These are phyloP conservation scores for Chroicocephalus ridibundus DNA, from an alignment of 2,113 vertebrate genomes.

Conservation along the genomic window DNA sequence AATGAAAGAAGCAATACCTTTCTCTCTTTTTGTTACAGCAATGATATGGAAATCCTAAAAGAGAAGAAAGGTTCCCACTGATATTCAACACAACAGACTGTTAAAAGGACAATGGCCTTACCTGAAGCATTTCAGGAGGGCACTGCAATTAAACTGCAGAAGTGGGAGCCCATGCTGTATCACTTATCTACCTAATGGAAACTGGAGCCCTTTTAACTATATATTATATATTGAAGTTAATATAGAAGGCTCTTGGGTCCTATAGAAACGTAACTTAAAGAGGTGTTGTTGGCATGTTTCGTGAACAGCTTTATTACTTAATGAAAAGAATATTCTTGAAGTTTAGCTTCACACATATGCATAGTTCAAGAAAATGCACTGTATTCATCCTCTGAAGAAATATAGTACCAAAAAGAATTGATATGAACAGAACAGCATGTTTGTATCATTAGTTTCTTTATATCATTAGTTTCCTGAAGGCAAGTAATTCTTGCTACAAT, in stretches of 20 bases:
- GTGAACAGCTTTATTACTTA: background rate
- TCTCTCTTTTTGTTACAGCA: background rate
- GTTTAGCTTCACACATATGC: background rate
- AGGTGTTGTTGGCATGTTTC: background rate
- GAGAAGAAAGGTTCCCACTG: background rate
- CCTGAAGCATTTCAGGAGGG: background rate
- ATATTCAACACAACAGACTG: background rate
- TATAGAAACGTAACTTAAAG: background rate
- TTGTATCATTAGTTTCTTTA: background rate
- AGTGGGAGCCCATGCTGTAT: background rate
- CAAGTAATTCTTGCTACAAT: background rate
- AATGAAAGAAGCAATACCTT: background rate
- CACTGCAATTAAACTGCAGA: background rate
- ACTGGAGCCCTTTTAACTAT: background rate
- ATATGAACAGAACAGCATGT: background rate
- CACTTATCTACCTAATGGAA: background rate
- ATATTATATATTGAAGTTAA: background rate
- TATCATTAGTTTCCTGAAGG: background rate
- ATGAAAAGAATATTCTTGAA: background rate
- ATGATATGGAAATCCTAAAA: background rate
- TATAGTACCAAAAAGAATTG: background rate
- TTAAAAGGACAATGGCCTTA: background rate
- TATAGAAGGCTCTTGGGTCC: background rate
- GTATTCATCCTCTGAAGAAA: background rate
- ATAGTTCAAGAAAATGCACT: background rate